Percentiles rank a stretch among this genome's conserved stretches.
phyloP scores from a whole-genome alignment of 2,888 invertebrate genomes.

The Leptothorax acervorum region DNA sequence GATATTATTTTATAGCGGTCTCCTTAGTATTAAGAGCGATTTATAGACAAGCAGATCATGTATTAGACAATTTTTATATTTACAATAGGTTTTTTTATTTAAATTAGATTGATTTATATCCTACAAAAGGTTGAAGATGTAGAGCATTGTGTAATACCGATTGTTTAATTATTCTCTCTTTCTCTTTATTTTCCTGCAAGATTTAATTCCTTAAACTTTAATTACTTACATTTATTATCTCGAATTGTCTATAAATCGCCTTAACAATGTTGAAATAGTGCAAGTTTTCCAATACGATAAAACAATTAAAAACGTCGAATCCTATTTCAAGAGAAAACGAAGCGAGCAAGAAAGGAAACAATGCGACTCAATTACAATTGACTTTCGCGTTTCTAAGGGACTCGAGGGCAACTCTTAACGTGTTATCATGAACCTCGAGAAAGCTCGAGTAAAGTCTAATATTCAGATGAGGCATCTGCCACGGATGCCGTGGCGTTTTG shows the following conservation, averaged over 20 bases:
- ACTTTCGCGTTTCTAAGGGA: neutral
- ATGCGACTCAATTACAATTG: neutral
- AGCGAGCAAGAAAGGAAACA: neutral
- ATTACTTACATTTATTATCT: neutral
- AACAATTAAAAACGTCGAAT: neutral
- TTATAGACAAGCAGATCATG: neutral
- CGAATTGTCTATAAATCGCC: neutral
- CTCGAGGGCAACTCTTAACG: constrained; percentile 17
- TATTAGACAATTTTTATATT: neutral
- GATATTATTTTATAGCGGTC: neutral
- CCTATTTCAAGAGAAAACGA: neutral
- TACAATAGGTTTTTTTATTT: neutral
- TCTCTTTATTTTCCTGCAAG: neutral
- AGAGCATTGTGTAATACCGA: neutral
- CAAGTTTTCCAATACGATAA: neutral
- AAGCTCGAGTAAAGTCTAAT: constrained; percentile 31
- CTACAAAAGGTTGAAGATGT: neutral
- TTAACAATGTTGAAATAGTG: neutral
- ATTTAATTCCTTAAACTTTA: neutral
- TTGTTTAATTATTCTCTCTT: neutral
- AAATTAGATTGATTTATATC: neutral
- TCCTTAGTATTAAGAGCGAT: neutral
- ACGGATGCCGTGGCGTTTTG: constrained; percentile 30
- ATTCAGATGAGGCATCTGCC: constrained; percentile 48
- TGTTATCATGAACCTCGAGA: constrained; percentile 32